Base-by-base conservation (phyloP, 2,113 vertebrate species). In the Lophius piscatorius region DNA sequence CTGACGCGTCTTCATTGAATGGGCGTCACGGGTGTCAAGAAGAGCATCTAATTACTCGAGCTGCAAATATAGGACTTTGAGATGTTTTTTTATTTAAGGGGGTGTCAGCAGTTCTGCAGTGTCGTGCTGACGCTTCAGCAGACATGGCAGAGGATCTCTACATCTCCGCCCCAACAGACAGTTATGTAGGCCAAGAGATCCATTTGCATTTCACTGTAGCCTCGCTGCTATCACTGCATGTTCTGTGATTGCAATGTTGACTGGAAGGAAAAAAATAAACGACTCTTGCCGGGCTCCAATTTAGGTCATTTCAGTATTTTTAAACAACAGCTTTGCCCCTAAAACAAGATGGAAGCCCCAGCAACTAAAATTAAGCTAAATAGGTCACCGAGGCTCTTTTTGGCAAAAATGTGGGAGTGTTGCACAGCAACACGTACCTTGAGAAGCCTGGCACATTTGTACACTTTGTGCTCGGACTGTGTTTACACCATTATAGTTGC, bases 171-270 rank as follows among this genome's bases (percentile, higher is more conserved):
- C 58, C 21, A 77, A 67, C 73, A 69, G 59, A 65, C 66, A 34
- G 55, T 76, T 83, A 88, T 86, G 70, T 86, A 85, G 84, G 86
- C 80, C 86, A 83, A 83, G 80, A 85, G 80, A 80, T 46, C 80
- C 73, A 86, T 88, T 88, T 88, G 86, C 84, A 86, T 86, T 84
- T 86, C 60, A 54, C 64, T 77, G 54, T 42, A 73, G 64, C 55
- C 61, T 66, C 28, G 9, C 60, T 63, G 68, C 33, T 57, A 52
- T 56, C 38, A 14, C 73, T 68, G 72, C 71, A 47, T 71, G 47
- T 80, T 80, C 79, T 67, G 63, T 63, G 50, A 81, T 68, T 63
- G 69, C 66, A 58, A 39, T 50, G 66, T 73, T 72, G 75, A 70
- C 50, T 73, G 7, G 13, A 21, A 24, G 13, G 13, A 13, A 35